These are phyloP conservation scores for Dione juno DNA, from an alignment of 2,888 invertebrate species.

Conservation along the genomic window DNA sequence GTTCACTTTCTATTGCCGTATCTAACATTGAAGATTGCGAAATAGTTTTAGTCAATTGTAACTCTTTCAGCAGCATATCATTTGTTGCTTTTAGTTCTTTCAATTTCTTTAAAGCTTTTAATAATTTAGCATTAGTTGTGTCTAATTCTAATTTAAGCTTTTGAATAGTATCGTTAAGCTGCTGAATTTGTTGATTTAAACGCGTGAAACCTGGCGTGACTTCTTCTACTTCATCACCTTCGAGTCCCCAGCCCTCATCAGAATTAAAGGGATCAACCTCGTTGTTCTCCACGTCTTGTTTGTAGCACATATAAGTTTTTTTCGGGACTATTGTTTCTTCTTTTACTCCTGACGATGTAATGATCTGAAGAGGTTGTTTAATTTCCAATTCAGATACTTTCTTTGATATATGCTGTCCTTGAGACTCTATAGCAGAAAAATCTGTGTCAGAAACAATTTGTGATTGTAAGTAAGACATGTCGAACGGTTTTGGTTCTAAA, in stretches of 20 bases:
- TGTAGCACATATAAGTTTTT: constrained; percentile 81
- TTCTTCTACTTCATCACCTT: constrained; percentile 61
- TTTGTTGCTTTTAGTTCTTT: constrained; percentile 90
- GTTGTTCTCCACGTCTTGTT: constrained; percentile 52
- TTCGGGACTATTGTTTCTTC: constrained; percentile 78
- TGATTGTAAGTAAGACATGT: constrained; percentile 68
- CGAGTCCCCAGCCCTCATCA: constrained; percentile 77
- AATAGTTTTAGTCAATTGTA: constrained; percentile 79
- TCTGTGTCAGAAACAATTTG: constrained; percentile 68
- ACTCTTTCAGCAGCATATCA: constrained; percentile 83
- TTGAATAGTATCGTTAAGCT: constrained; percentile 83
- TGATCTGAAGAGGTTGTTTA: constrained; percentile 49
- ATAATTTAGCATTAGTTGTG: constrained; percentile 87
- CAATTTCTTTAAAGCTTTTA: constrained; percentile 91
- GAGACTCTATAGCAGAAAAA: constrained; percentile 45
- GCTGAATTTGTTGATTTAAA: constrained; percentile 83
- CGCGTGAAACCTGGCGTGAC: constrained; percentile 77
- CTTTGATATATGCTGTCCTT: constrained; percentile 44
- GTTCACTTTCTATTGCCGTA: constrained; percentile 90
- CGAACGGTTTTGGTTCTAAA: constrained; percentile 55
- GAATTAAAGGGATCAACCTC: constrained; percentile 72
- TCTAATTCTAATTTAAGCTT: constrained; percentile 85
- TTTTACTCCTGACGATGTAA: constrained; percentile 47
- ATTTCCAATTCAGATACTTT: constrained; percentile 56
- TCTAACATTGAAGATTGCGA: constrained; percentile 86